Conservation (phyloP, 1,140 invertebrate genomes). For the Rhynchophorus ferrugineus region DNA sequence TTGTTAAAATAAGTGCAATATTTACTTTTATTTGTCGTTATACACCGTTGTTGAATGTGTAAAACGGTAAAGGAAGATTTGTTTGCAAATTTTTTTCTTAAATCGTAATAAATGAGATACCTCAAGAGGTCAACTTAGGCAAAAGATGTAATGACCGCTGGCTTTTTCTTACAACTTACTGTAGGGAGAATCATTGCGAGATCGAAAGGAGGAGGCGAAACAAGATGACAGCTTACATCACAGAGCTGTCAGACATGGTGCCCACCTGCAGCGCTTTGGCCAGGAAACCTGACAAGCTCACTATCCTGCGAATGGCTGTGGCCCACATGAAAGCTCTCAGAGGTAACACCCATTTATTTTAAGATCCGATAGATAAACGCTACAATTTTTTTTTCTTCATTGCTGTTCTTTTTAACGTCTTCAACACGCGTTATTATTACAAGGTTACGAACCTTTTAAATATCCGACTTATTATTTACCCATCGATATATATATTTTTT, state of each 20-base stretch:
- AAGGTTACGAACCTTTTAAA: background rate
- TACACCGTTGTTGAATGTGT: too few relatives aligned
- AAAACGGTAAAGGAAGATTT: too few relatives aligned
- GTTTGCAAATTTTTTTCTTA: background rate
- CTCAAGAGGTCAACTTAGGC: conserved; percentile 6
- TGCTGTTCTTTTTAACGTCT: background rate
- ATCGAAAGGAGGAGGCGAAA: conserved; percentile 96
- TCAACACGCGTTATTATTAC: background rate
- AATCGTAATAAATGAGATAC: too few relatives aligned
- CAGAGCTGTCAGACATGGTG: conserved; percentile 99
- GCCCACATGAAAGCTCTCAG: conserved; percentile 97
- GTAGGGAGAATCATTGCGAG: conserved; percentile 99
- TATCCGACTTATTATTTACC: background rate
- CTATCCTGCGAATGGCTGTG: conserved; percentile 98
- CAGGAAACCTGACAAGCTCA: conserved; percentile 97
- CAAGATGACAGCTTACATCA: conserved; percentile 99
- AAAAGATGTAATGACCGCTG: conserved; percentile 45
- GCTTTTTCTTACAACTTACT: conserved; percentile 47
- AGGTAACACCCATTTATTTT: conserved; percentile 49
- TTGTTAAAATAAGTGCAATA: too few relatives aligned
- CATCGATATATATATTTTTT: too few relatives aligned
- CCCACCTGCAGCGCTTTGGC: conserved; percentile 96
- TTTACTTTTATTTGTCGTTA: too few relatives aligned
- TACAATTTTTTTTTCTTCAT: background rate
- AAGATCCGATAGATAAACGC: background rate